Evolutionary conservation across 2,888 invertebrate genomes (phyloP), one percentile per base, ranked within the genome.

Genomic region (Cabera pusaria): DNA sequence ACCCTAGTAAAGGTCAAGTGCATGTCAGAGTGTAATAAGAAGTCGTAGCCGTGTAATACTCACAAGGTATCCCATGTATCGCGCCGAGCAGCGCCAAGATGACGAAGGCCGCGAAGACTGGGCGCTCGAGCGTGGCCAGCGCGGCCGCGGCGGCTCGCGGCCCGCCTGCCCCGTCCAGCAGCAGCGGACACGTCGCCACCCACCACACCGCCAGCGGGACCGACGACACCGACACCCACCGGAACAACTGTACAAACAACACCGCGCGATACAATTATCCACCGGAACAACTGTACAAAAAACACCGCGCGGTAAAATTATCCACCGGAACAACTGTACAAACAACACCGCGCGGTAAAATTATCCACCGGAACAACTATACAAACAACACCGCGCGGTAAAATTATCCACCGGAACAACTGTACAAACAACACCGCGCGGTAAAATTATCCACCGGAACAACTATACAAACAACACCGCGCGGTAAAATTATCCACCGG

Each of bases 61-160:
- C 23, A 87, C 86, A 79, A 0, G 71, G 58, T 0, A 85, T 64
- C 5, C 74, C 72, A 33, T 82, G 72, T 46, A 86, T 74, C 10
- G 81, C 78, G 0, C 82, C 86, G 1, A 85, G 68, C 49, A 86
- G 49, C 3, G 80, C 79, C 2, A 73, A 14, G 2, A 63, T 61
- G 3, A 79, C 75, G 35, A 82, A 56, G 11, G 70, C 34, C 1
- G 72, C 69, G 68, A 87, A 86, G 6, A 82, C 62, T 1, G 86
- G 78, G 0, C 86, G 56, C 69, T 87, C 86, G 11, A 75, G 26
- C 1, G 78, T 82, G 0, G 85, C 83, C 3, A 85, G 71, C 32
- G 68, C 69, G 1, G 84, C 84, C 4, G 75, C 78, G 1, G 59
- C 45, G 4, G 44, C 55, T 1, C 73, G 64, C 26, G 50, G 34